Percentiles rank a stretch among this genome's conserved stretches.
Conservation (phyloP, 2,113 vertebrate species). For the Zapornia atra region DNA sequence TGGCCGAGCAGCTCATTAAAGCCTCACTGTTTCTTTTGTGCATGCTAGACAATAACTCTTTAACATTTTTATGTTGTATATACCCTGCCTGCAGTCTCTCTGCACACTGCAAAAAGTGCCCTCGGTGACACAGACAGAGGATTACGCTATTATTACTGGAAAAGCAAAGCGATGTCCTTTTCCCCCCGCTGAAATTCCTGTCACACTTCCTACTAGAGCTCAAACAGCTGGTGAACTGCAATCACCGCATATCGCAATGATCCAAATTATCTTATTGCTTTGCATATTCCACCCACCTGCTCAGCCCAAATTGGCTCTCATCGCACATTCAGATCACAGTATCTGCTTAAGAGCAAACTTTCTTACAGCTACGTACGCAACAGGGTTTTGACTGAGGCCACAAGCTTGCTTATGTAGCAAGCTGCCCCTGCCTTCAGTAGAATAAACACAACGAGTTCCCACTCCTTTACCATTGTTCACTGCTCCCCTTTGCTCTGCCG, state of each 20-base stretch:
- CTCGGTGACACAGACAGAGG: not conserved
- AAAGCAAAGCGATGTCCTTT: not conserved
- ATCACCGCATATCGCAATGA: not conserved
- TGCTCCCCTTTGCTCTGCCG: not conserved
- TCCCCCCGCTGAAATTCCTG: not conserved
- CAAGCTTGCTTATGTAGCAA: not conserved
- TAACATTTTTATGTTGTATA: not conserved
- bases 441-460: not conserved
- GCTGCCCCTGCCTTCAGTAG: not conserved
- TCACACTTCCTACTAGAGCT: not conserved
- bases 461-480: too few relatives aligned
- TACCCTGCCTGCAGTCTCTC: not conserved
- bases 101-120: not conserved
- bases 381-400: not conserved
- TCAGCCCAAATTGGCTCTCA: not conserved
- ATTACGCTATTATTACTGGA: not conserved
- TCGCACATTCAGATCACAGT: not conserved
- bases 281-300: constrained; percentile 17
- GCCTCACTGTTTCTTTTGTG: not conserved
- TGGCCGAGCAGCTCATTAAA: not conserved
- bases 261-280: not conserved
- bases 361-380: not conserved
- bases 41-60: not conserved
- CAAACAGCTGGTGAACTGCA: not conserved
- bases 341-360: not conserved